Percentiles rank a stretch among this genome's conserved stretches.
Evolutionary conservation across 1,140 invertebrate species (phyloP).

Genomic region (Manduca sexta): DNA sequence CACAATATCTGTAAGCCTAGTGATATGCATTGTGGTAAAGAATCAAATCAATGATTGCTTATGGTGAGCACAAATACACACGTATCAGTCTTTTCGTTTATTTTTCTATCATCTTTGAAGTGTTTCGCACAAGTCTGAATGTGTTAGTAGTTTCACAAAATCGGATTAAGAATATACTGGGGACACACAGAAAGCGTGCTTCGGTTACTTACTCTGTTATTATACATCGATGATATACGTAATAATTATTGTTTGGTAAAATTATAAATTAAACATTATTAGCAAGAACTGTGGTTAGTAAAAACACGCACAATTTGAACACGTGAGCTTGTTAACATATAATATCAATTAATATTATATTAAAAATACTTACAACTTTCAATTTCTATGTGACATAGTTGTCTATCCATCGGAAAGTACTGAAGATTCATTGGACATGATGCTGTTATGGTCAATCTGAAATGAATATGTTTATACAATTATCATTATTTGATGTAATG

Average conservation of each 20-base stretch:
- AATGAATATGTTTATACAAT: too few relatives aligned
- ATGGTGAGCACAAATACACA: slow-evolving; percentile 52
- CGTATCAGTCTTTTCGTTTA: slow-evolving; percentile 36
- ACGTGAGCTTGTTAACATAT: neutral
- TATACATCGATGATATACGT: too few relatives aligned
- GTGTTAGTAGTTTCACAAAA: too few relatives aligned
- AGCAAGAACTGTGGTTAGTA: neutral
- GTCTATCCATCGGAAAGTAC: slow-evolving; percentile 98
- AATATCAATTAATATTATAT: neutral
- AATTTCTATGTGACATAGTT: slow-evolving; percentile 97
- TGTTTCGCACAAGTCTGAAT: neutral
- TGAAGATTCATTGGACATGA: slow-evolving; percentile 98
- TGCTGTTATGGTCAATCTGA: slow-evolving; percentile 96
- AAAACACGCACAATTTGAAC: neutral
- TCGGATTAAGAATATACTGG: neutral
- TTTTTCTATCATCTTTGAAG: slow-evolving; percentile 57
- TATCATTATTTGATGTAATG: too few relatives aligned
- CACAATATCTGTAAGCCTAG: slow-evolving; percentile 67
- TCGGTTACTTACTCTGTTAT: neutral
- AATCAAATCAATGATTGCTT: slow-evolving; percentile 62
- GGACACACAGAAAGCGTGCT: slow-evolving; percentile 13
- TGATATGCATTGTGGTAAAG: slow-evolving; percentile 62
- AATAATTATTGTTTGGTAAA: neutral
- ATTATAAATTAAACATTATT: neutral
- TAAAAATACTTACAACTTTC: slow-evolving; percentile 95